phyloP scores from a whole-genome alignment of 2,888 invertebrate genomes.

The Lithosia quadra region DNA sequence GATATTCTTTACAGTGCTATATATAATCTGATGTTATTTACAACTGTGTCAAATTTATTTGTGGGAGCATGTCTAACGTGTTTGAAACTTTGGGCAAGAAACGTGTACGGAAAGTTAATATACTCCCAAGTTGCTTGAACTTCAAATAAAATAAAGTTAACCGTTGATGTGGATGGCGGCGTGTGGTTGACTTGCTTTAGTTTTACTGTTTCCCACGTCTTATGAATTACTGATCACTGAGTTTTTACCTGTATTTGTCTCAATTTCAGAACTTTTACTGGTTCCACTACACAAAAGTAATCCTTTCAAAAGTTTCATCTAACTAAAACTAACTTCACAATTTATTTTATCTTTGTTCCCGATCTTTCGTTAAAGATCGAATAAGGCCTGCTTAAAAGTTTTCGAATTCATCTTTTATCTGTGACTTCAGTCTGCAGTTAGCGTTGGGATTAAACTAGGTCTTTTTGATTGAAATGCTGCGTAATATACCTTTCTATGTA shows the following conservation, averaged over 20 bases:
- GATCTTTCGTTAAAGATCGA: constrained; percentile 43
- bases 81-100: constrained; percentile 64
- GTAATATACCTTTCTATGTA: neutral
- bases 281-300: constrained; percentile 37
- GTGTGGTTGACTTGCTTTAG: constrained; percentile 48
- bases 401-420: constrained; percentile 48
- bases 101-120: constrained; percentile 71
- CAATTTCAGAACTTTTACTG: constrained; percentile 37
- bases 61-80: constrained; percentile 69
- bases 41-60: constrained; percentile 65
- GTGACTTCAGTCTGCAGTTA: constrained; percentile 26
- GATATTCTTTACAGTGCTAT: constrained; percentile 47
- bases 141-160: constrained; percentile 73
- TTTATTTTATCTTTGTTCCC: constrained; percentile 54
- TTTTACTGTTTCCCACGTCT: constrained; percentile 19
- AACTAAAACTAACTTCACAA: constrained; percentile 50
- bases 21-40: constrained; percentile 60
- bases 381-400: constrained; percentile 50
- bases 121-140: constrained; percentile 66
- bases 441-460: constrained; percentile 38
- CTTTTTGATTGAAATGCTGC: constrained; percentile 27
- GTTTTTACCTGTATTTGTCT: constrained; percentile 42
- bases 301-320: constrained; percentile 49
- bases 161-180: constrained; percentile 55
- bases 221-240: constrained; percentile 39